Evolutionary conservation across 2,797 vertebrate species (phyloP).

Genomic region (Toxotes lorentzi): DNA sequence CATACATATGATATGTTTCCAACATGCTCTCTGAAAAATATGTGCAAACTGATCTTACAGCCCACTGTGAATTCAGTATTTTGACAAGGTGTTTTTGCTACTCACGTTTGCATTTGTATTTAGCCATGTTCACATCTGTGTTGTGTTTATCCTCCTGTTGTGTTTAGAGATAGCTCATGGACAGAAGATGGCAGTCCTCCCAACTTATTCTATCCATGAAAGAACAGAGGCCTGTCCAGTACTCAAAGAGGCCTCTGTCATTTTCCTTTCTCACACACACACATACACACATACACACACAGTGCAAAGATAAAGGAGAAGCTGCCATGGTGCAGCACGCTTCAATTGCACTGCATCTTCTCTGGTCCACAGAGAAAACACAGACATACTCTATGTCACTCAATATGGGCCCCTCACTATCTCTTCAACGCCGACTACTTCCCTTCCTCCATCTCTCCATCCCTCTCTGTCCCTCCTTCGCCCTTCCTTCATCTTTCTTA

Average conservation of each 20-base stretch:
- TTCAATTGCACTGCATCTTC: conserved; percentile 82
- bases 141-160: conserved; percentile 19
- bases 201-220: conserved; percentile 50
- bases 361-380: conserved; percentile 85
- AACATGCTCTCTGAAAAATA: not conserved
- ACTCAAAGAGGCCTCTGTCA: conserved; percentile 66
- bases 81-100: not conserved
- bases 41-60: not conserved
- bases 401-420: conserved; percentile 55
- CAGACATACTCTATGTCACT: conserved; percentile 78
- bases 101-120: conserved; percentile 2
- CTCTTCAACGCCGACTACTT: conserved; percentile 36
- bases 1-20: not conserved
- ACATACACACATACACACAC: conserved; percentile 48
- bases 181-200: conserved; percentile 38
- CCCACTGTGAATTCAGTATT: not conserved
- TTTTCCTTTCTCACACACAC: conserved; percentile 41
- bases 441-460: conserved; percentile 8
- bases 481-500: conserved; percentile 10
- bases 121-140: conserved; percentile 5
- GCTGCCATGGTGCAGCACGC: conserved; percentile 66
- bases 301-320: conserved; percentile 62
- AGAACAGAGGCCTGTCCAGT: conserved; percentile 45
- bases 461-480: conserved; percentile 26
- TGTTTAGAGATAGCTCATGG: conserved; percentile 45